Conservation (phyloP, 2,797 vertebrate genomes). For the Anguilla pacifica region DNA sequence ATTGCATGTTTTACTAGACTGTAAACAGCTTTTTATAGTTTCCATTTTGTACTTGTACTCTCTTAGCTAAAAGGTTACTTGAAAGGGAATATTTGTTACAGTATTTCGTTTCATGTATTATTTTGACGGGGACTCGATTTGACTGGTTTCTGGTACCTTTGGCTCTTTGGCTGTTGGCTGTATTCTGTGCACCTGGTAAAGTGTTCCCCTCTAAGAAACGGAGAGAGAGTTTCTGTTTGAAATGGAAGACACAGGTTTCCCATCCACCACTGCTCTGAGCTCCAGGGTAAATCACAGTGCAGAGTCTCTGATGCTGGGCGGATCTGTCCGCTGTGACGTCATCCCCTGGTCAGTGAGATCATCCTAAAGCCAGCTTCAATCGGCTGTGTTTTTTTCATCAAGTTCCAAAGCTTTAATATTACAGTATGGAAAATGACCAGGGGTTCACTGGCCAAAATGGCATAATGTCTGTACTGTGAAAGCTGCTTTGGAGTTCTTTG, state of each 20-base stretch:
- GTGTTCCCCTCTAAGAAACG: constrained; percentile 28
- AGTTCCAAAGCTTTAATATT: neutral
- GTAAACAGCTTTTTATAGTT: neutral
- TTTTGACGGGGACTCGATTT: constrained; percentile 12
- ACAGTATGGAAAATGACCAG: neutral
- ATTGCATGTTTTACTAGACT: neutral
- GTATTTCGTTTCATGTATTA: neutral
- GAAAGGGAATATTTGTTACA: neutral
- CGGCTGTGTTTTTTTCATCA: neutral
- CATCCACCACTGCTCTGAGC: constrained; percentile 20
- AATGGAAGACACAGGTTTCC: neutral
- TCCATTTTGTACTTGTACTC: neutral
- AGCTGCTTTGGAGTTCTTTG: neutral
- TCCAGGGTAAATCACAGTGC: constrained; percentile 9
- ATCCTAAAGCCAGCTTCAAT: neutral
- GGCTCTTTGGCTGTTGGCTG: constrained; percentile 24
- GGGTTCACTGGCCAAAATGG: neutral
- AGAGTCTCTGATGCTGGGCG: neutral
- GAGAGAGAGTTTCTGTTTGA: neutral
- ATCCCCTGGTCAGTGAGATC: constrained; percentile 12
- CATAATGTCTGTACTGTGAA: neutral
- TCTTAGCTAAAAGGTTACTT: neutral
- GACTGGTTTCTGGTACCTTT: constrained; percentile 7
- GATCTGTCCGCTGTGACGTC: neutral
- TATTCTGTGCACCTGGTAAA: constrained; percentile 42